These are phyloP conservation scores for Orycteropus afer DNA, from an alignment of 2,113 vertebrate genomes.

Conservation along the genomic window DNA sequence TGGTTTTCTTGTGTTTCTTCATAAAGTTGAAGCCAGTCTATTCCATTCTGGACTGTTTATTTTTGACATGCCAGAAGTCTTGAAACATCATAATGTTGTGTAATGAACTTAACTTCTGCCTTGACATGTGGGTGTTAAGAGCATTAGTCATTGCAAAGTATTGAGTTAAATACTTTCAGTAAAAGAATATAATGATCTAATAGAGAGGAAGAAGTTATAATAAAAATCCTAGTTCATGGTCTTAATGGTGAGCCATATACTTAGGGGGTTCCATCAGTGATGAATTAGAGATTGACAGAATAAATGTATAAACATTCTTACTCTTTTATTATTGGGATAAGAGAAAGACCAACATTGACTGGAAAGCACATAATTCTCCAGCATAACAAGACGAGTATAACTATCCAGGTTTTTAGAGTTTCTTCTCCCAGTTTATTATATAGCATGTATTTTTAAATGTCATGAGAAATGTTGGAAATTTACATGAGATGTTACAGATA, in stretches of 20 bases:
- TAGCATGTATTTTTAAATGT: background rate
- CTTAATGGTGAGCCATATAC: slow-evolving; percentile 58
- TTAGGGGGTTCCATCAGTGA: slow-evolving; percentile 21
- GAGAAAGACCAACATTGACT: background rate
- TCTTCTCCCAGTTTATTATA: background rate
- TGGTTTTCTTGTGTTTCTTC: slow-evolving; percentile 65
- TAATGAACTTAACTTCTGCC: slow-evolving; percentile 78
- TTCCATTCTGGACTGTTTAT: slow-evolving; percentile 74
- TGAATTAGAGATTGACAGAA: background rate
- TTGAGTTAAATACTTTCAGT: slow-evolving; percentile 78
- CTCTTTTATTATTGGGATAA: background rate
- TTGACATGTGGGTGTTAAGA: slow-evolving; percentile 74
- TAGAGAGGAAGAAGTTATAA: slow-evolving; percentile 71
- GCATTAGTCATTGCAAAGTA: slow-evolving; percentile 75
- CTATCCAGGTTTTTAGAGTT: background rate
- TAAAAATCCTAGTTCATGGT: slow-evolving; percentile 53
- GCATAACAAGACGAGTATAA: background rate
- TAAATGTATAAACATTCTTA: background rate
- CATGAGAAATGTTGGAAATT: background rate
- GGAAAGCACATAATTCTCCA: background rate
- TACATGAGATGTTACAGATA: background rate
- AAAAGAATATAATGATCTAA: slow-evolving; percentile 74
- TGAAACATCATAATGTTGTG: slow-evolving; percentile 78
- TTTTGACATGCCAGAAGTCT: slow-evolving; percentile 74
- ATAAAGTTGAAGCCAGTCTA: slow-evolving; percentile 45